phyloP scores from a whole-genome alignment of 2,797 vertebrate species.

The Pseudotriccus pelzelni region DNA sequence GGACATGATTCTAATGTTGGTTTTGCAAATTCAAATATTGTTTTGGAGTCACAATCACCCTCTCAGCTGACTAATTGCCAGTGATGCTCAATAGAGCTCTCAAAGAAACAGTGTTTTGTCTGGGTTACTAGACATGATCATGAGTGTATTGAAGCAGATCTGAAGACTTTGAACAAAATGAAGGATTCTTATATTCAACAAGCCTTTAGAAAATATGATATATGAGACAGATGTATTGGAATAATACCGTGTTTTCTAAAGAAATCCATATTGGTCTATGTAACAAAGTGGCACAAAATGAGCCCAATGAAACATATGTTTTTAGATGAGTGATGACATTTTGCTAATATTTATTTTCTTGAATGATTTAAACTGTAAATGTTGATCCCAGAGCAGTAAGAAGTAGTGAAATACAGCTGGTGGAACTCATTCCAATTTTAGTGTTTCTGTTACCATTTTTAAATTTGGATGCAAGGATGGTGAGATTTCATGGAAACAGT shows the following conservation, averaged over 20 bases:
- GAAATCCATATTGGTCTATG: neutral
- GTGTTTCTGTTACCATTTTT: neutral
- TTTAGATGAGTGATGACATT: neutral
- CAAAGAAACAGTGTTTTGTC: neutral
- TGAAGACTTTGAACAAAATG: neutral
- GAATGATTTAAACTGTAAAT: neutral
- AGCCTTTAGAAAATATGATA: neutral
- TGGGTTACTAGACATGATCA: neutral
- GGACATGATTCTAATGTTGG: neutral
- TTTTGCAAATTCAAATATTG: constrained; percentile 11
- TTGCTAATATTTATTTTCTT: neutral
- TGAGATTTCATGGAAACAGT: neutral
- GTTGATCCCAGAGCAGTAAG: neutral
- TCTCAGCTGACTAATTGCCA: neutral
- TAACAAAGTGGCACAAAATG: neutral
- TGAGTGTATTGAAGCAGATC: neutral
- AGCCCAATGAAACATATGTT: neutral
- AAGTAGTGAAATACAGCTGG: neutral
- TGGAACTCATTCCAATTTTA: neutral
- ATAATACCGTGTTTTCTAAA: neutral
- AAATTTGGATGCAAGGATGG: neutral
- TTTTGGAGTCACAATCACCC: neutral
- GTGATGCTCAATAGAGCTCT: neutral
- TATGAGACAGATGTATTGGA: neutral
- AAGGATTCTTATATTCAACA: neutral